A percentile compares a stretch with the other conserved stretches of the same genome.
These are phyloP conservation scores for Lomographa bimaculata DNA, from an alignment of 2,888 invertebrate genomes.

Conservation along the genomic window DNA sequence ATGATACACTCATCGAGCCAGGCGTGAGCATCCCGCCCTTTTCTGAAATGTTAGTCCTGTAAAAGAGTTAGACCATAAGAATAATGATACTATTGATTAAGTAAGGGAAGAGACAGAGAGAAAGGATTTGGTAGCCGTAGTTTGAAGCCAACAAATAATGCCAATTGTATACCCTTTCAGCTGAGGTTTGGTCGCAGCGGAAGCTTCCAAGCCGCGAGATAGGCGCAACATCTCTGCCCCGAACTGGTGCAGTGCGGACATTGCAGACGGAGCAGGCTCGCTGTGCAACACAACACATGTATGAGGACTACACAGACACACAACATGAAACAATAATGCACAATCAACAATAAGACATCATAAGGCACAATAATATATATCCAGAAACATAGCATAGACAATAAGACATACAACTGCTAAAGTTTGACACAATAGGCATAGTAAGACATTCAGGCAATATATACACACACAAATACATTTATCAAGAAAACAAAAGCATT, in stretches of 20 bases:
- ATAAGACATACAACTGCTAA: no score
- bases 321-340: constrained; percentile 39
- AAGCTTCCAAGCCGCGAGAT: constrained; percentile 91
- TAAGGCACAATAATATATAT: not conserved
- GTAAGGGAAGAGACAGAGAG: constrained; percentile 29
- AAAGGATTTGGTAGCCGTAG: constrained; percentile 38
- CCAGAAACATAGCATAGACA: not conserved
- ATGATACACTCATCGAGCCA: constrained; percentile 73
- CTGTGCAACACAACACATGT: constrained; percentile 81
- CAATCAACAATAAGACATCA: constrained; percentile 14
- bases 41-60: constrained; percentile 70
- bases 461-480: constrained; percentile 1
- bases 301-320: constrained; percentile 63
- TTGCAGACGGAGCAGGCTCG: constrained; percentile 91
- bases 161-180: constrained; percentile 76
- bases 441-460: no score
- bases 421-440: no score
- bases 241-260: constrained; percentile 93
- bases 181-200: constrained; percentile 77
- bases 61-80: constrained; percentile 18
- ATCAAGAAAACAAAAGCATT: not conserved
- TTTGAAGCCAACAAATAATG: constrained; percentile 58
- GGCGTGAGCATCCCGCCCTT: constrained; percentile 74
- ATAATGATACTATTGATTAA: constrained; percentile 3
- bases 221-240: constrained; percentile 94